Conservation (phyloP, 1,140 invertebrate genomes). For the Laodelphax striatellus region DNA sequence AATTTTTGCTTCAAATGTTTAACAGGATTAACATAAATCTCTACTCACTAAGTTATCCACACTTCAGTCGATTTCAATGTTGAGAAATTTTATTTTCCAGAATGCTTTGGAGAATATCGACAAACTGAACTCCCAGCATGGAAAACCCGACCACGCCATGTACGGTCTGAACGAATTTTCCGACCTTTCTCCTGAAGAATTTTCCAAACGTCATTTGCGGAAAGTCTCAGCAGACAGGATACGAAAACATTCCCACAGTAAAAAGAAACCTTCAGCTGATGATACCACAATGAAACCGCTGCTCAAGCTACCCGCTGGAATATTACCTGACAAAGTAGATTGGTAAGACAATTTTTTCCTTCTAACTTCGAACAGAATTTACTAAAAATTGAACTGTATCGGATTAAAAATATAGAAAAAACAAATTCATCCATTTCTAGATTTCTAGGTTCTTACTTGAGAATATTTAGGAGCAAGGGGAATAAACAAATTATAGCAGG, state of each 20-base stretch:
- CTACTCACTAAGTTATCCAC: too few species aligned
- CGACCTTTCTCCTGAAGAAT: constrained; percentile 61
- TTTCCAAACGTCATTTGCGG: constrained; percentile 39
- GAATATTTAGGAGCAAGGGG: too few species aligned
- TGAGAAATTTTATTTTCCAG: constrained; percentile 31
- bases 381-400: too few species aligned
- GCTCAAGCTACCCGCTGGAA: constrained; percentile 2
- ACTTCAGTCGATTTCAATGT: too few species aligned
- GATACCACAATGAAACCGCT: constrained; percentile 17
- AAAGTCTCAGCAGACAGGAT: constrained; percentile 22
- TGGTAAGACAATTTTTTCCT: constrained; percentile 17
- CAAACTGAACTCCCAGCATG: constrained; percentile 41
- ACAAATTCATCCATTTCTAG: too few species aligned
- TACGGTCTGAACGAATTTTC: constrained; percentile 65
- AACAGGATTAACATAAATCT: too few species aligned
- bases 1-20: too few species aligned
- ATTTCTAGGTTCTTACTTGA: too few species aligned
- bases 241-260: constrained; percentile 4
- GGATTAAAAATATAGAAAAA: too few species aligned
- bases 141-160: constrained; percentile 41
- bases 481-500: too few species aligned
- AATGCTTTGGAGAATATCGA: constrained; percentile 46
- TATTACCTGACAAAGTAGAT: constrained; percentile 26
- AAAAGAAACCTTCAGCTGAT: constrained; percentile 21
- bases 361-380: too few species aligned